Evolutionary conservation across 2,888 invertebrate genomes (phyloP).

Genomic region (Physocephala rufipes): DNA sequence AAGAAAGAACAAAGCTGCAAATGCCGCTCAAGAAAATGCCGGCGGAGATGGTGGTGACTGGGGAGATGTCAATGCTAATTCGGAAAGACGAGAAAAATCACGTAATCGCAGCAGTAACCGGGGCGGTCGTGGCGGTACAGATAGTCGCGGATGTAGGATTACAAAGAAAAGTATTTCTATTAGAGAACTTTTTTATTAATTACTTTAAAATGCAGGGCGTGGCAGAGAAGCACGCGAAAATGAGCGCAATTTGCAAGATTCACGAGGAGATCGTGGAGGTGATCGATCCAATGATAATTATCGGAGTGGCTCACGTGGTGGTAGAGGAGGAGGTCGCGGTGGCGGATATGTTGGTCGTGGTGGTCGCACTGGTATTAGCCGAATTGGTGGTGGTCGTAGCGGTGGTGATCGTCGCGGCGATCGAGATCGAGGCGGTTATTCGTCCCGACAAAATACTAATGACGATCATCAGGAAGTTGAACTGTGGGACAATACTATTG

Average conservation of each 20-base stretch:
- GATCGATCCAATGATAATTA: constrained; percentile 46
- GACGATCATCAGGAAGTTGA: constrained; percentile 68
- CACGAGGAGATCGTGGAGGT: constrained; percentile 61
- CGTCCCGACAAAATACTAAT: constrained; percentile 56
- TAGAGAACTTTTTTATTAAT: not conserved
- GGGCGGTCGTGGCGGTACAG: constrained; percentile 66
- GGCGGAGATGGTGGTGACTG: constrained; percentile 66
- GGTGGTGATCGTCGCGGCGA: constrained; percentile 66
- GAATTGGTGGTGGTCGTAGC: constrained; percentile 67
- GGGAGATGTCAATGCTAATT: constrained; percentile 62
- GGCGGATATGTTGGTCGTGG: constrained; percentile 66
- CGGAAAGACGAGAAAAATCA: constrained; percentile 63
- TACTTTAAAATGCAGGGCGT: constrained; percentile 63
- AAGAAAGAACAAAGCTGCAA: constrained; percentile 81
- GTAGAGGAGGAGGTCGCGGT: constrained; percentile 64
- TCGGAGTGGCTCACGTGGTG: constrained; percentile 51
- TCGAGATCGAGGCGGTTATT: constrained; percentile 53
- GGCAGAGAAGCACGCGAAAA: constrained; percentile 74
- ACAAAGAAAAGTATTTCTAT: not conserved
- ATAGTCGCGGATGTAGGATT: constrained; percentile 69
- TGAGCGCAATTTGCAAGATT: constrained; percentile 67
- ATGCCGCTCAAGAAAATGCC: constrained; percentile 68
- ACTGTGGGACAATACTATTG: constrained; percentile 70
- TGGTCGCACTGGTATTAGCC: constrained; percentile 67
- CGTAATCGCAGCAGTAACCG: constrained; percentile 65